These are phyloP conservation scores for Oscheius myriophilus DNA, from an alignment of 2,888 invertebrate species.

Conservation along the genomic window DNA sequence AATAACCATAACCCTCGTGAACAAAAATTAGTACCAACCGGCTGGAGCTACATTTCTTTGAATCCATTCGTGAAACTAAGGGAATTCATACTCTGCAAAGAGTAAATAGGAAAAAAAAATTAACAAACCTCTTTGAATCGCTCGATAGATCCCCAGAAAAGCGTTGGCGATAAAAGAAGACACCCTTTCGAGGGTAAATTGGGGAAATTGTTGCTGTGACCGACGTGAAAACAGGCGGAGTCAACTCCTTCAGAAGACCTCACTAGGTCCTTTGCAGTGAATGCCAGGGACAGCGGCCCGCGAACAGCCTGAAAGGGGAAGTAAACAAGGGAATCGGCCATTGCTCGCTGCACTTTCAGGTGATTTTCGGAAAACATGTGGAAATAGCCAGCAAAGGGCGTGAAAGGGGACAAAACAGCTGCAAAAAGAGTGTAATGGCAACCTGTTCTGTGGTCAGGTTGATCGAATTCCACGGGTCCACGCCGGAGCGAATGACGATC, in stretches of 20 bases:
- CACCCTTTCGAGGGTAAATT: conserved; percentile 53
- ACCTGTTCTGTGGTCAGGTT: conserved; percentile 55
- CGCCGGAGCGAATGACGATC: conserved; percentile 54
- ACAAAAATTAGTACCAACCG: too few relatives aligned
- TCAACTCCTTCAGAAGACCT: conserved; percentile 36
- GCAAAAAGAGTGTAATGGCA: background rate
- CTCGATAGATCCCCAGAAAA: conserved; percentile 58
- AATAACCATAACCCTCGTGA: too few relatives aligned
- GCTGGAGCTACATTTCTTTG: too few relatives aligned
- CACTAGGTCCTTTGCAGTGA: conserved; percentile 35
- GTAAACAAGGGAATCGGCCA: background rate
- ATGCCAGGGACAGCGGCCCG: conserved; percentile 52
- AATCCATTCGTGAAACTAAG: too few relatives aligned
- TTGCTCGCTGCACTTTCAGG: too few relatives aligned
- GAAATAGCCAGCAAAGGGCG: too few relatives aligned
- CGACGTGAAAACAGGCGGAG: conserved; percentile 41
- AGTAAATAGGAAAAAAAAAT: background rate
- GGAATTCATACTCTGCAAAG: too few relatives aligned
- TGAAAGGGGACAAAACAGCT: too few relatives aligned
- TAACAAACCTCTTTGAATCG: conserved; percentile 38
- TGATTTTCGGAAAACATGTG: too few relatives aligned
- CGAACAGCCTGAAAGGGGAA: conserved; percentile 42
- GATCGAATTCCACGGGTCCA: conserved; percentile 62
- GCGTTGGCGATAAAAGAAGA: conserved; percentile 57
- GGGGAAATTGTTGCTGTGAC: conserved; percentile 6